Evolutionary conservation across 1,140 invertebrate species (phyloP), one percentile per base, ranked within the genome.

Genomic region (Pachypsylla venusta): DNA sequence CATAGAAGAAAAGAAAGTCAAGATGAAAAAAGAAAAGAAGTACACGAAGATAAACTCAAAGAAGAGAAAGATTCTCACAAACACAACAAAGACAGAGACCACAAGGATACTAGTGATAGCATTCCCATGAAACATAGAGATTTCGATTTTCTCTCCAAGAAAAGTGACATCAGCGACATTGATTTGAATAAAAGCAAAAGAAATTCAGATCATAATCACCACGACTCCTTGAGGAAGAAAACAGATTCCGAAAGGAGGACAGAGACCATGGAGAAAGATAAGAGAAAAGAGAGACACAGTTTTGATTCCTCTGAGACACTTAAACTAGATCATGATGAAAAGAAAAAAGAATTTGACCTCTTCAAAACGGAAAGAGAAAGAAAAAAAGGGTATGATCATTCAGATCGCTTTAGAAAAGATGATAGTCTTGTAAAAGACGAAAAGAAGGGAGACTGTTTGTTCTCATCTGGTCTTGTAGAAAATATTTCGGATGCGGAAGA

Each of bases 361-460:
- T 56, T 65, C 20, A 64, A 67, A 56, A 59, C 62, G 5, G 53
- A 59, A 0, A 53, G 65, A 22, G 53, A 59, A 0, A 53, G 65
- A 22, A 61, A 69, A 60, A 68, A 69, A 59, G 64, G 67, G 57
- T 68, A 66, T 10, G 64, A 69, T 14, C 67, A 70, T 58, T 53
- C 67, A 1, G 68, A 70, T 30, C 66, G 67, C 55, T 64, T 57
- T 42, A 22, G 54, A 25, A 56, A 58, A 56, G 53, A 30, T 48
- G 27, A 35, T 10, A 53, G 25, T 57, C 54, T 39, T 20, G 53
- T 22, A 63, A 66, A 39, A 75, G 76, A 69, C 63, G 76, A 35
- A 77, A 78, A 69, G 77, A 78, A 63, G 71, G 76, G 25, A 76
- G 76, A 67, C 78, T 77, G 56, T 81, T 78, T 68, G 48, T 20